Conservation (phyloP, 1,140 invertebrate species). For the Ericerus pela region DNA sequence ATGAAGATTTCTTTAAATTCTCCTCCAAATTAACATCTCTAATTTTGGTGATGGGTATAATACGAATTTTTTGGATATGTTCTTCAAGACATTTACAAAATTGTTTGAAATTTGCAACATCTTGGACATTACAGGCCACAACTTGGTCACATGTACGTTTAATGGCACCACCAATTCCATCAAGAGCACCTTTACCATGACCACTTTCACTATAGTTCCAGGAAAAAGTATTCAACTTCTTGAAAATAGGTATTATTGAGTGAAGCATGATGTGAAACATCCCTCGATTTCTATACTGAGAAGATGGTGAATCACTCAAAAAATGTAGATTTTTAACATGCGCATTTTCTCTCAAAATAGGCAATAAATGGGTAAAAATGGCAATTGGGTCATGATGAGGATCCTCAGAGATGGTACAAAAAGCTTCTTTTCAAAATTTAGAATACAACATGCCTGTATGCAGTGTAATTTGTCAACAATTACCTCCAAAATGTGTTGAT, state of each 20-base stretch:
- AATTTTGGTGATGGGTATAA: background rate
- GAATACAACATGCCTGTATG: conserved; percentile 28
- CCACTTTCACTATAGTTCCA: conserved; percentile 33
- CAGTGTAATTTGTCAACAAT: conserved; percentile 26
- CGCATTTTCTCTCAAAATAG: conserved; percentile 24
- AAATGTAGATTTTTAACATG: conserved; percentile 20
- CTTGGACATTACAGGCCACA: conserved; percentile 27
- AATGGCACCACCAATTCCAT: conserved; percentile 31
- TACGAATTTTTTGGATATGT: background rate
- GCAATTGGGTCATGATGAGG: conserved; percentile 27
- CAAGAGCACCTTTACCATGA: conserved; percentile 33
- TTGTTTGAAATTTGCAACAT: conserved; percentile 18
- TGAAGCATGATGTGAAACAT: background rate
- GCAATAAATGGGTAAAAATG: conserved; percentile 29
- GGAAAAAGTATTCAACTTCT: background rate
- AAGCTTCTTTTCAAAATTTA: conserved; percentile 23
- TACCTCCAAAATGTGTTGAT: conserved; percentile 26
- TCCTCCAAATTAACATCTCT: no score
- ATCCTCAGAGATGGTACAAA: conserved; percentile 29
- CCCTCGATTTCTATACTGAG: background rate
- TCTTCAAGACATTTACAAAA: background rate
- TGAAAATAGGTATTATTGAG: background rate
- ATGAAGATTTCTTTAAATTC: no score
- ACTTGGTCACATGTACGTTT: conserved; percentile 30
- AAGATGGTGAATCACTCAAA: conserved; percentile 15